phyloP scores from a whole-genome alignment of 1,140 invertebrate species.

The Linepithema humile region DNA sequence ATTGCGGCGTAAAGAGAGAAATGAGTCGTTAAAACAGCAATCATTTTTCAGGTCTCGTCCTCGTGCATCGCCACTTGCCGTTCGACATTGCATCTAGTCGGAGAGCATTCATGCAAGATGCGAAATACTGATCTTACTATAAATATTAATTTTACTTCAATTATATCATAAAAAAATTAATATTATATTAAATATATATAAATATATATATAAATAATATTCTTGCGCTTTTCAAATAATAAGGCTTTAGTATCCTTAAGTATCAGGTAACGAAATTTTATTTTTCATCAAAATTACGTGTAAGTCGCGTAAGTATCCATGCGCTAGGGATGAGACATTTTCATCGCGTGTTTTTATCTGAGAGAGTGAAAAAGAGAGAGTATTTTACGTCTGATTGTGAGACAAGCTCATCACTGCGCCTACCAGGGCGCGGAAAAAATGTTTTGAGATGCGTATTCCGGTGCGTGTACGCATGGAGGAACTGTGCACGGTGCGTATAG shows the following conservation, averaged over 20 bases:
- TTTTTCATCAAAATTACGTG: not conserved
- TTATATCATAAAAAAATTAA: not conserved
- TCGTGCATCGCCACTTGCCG: not conserved
- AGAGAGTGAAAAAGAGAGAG: no score
- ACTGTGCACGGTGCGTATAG: conserved; percentile 27
- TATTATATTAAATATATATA: no score
- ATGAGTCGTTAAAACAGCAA: conserved; percentile 39
- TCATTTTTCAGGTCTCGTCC: conserved; percentile 58
- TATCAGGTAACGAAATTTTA: not conserved
- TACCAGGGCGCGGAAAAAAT: conserved; percentile 15
- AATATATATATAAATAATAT: no score
- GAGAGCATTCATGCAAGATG: not conserved
- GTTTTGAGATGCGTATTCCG: conserved; percentile 48
- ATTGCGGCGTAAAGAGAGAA: conserved; percentile 53
- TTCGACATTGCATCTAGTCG: not conserved
- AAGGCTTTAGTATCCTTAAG: not conserved
- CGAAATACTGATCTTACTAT: not conserved
- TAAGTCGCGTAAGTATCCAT: not conserved
- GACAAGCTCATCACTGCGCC: not conserved
- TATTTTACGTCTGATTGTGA: not conserved
- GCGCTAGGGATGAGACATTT: conserved; percentile 20
- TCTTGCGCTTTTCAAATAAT: not conserved
- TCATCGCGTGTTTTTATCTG: not conserved
- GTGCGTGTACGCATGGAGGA: conserved; percentile 42
- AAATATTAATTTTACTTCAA: not conserved